A percentile compares a stretch with the other conserved stretches of the same genome.
Conservation (phyloP, 2,888 invertebrate species). For the Metacarcinus magister region DNA sequence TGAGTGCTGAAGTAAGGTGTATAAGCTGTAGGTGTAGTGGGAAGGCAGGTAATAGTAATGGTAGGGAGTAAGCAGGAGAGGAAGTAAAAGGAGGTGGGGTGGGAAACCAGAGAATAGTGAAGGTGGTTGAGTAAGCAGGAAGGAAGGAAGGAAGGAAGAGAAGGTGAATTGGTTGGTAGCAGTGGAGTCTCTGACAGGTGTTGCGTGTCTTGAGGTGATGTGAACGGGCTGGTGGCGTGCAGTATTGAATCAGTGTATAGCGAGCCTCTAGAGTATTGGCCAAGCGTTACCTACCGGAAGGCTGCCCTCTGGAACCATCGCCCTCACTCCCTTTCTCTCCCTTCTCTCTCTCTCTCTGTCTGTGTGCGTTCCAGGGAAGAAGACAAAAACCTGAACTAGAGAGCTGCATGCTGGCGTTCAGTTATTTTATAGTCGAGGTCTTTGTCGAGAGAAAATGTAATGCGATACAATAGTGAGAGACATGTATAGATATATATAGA, state of each 20-base stretch:
- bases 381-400: not conserved
- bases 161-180: too few species aligned
- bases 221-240: not conserved
- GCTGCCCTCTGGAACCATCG: not conserved
- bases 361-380: not conserved
- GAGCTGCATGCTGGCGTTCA: not conserved
- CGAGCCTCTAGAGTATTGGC: not conserved
- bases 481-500: not conserved
- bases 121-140: too few species aligned
- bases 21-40: too few species aligned
- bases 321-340: not conserved
- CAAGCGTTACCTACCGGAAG: not conserved
- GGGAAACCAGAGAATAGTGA: too few species aligned
- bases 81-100: too few species aligned
- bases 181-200: not conserved
- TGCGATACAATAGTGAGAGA: not conserved
- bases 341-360: not conserved
- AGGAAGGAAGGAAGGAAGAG: too few species aligned
- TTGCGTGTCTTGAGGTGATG: not conserved
- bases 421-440: not conserved
- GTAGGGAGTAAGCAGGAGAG: too few species aligned
- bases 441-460: too few species aligned
- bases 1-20: too few species aligned
- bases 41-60: too few species aligned
- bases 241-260: slow-evolving; percentile 13